A percentile compares a stretch with the other conserved stretches of the same genome.
Evolutionary conservation across 2,113 vertebrate species (phyloP).

Genomic region (Callopanchax toddi): DNA sequence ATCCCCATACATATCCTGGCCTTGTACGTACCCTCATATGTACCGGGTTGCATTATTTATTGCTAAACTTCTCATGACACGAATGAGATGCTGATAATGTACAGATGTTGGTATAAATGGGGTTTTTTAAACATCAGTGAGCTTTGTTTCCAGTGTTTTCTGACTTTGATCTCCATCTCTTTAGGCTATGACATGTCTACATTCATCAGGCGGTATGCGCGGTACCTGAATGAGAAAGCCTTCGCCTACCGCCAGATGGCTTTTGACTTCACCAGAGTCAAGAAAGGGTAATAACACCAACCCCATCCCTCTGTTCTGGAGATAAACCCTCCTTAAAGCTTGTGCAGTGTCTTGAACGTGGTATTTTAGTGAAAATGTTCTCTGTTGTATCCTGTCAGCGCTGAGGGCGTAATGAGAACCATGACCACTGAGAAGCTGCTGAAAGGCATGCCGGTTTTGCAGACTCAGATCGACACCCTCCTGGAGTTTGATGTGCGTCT

Average conservation of each 20-base stretch:
- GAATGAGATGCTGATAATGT: too few relatives aligned
- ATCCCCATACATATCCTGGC: too few relatives aligned
- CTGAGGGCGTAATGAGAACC: conserved; percentile 97
- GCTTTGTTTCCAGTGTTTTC: neutral
- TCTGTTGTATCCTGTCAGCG: conserved; percentile 73
- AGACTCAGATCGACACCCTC: conserved; percentile 95
- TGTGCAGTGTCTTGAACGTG: too few relatives aligned
- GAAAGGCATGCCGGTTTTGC: conserved; percentile 97
- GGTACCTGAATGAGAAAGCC: conserved; percentile 98
- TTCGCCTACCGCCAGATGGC: conserved; percentile 99
- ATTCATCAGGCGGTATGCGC: conserved; percentile 95
- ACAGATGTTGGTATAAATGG: too few relatives aligned
- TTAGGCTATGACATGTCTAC: conserved; percentile 96
- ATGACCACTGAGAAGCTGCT: conserved; percentile 97
- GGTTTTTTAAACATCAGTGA: neutral
- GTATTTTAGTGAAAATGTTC: neutral
- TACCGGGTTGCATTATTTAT: too few relatives aligned
- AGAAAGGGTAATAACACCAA: conserved; percentile 87
- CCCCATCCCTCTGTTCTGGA: too few relatives aligned
- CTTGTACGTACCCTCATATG: too few relatives aligned
- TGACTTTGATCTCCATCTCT: neutral
- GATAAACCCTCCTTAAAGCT: too few relatives aligned
- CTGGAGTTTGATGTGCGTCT: conserved; percentile 92
- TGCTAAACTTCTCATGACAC: too few relatives aligned
- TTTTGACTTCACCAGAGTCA: conserved; percentile 98